phyloP scores from a whole-genome alignment of 2,888 invertebrate species.

The Agriopis leucophaearia region DNA sequence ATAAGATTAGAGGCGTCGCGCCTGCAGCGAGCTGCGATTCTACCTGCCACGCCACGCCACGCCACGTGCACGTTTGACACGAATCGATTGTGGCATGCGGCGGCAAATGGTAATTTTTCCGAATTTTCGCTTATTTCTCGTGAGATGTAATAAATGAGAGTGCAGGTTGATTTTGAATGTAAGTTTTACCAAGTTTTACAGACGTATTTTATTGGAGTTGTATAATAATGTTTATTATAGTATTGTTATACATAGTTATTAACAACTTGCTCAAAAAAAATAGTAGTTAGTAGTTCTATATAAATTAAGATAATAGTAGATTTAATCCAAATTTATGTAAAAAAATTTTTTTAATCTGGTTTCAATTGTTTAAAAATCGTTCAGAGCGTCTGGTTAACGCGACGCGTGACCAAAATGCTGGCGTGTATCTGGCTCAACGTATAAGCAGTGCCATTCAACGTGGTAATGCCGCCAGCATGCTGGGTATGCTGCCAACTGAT shows the following conservation, averaged over 20 bases:
- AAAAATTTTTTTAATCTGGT: too few species aligned
- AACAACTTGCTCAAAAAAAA: too few species aligned
- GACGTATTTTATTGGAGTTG: neutral
- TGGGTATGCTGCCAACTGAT: too few species aligned
- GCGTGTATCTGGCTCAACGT: too few species aligned
- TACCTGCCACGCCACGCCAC: constrained; percentile 50
- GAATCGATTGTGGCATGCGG: constrained; percentile 71
- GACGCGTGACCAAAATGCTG: too few species aligned
- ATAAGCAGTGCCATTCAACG: too few species aligned
- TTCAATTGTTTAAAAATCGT: too few species aligned
- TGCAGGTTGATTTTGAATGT: neutral
- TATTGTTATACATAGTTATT: neutral
- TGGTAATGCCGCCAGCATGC: too few species aligned
- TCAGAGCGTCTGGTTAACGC: too few species aligned
- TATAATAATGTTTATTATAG: neutral
- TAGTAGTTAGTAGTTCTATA: too few species aligned
- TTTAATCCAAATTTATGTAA: too few species aligned
- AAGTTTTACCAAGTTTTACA: neutral
- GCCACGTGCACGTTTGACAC: constrained; percentile 63
- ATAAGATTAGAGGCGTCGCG: constrained; percentile 73
- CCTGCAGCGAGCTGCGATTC: constrained; percentile 63
- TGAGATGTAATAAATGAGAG: constrained; percentile 29
- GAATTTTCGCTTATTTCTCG: constrained; percentile 48
- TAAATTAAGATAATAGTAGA: too few species aligned
- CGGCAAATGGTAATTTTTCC: constrained; percentile 71